A percentile compares a stretch with the other conserved stretches of the same genome.
phyloP scores from a whole-genome alignment of 2,113 vertebrate species.

The Nesospiza acunhae region DNA sequence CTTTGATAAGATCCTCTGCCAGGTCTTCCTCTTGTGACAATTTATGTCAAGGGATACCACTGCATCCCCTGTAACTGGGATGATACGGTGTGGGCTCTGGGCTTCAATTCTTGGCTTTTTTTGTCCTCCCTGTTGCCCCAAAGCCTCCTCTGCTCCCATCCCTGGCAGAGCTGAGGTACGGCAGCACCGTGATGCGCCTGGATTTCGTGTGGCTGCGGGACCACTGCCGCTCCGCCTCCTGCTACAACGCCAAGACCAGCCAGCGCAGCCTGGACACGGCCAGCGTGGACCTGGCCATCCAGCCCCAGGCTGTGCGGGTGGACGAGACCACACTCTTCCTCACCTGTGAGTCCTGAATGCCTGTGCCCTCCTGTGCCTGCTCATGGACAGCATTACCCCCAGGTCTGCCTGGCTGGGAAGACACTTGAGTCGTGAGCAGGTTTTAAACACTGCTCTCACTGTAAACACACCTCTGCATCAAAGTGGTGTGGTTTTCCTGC shows the following conservation, averaged over 20 bases:
- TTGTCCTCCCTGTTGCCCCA: not conserved
- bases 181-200: constrained; percentile 77
- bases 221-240: constrained; percentile 87
- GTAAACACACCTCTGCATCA: not conserved
- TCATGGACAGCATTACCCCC: not conserved
- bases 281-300: constrained; percentile 83
- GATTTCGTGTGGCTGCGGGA: constrained; percentile 93
- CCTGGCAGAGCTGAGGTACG: constrained; percentile 77
- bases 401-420: not conserved
- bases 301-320: constrained; percentile 73
- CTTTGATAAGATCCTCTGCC: not conserved
- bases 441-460: not conserved
- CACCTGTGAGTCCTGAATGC: constrained; percentile 79
- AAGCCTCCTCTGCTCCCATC: not conserved
- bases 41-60: not conserved
- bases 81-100: not conserved
- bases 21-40: not conserved
- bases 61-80: accelerated
- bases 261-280: constrained; percentile 90
- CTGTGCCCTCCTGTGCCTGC: accelerated
- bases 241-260: constrained; percentile 85
- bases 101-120: not conserved
- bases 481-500: not conserved
- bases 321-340: constrained; percentile 81
- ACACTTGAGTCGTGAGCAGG: not conserved